Base-by-base conservation (phyloP, 64 coral and sea anemone genomes). In the Montipora capricornis region DNA sequence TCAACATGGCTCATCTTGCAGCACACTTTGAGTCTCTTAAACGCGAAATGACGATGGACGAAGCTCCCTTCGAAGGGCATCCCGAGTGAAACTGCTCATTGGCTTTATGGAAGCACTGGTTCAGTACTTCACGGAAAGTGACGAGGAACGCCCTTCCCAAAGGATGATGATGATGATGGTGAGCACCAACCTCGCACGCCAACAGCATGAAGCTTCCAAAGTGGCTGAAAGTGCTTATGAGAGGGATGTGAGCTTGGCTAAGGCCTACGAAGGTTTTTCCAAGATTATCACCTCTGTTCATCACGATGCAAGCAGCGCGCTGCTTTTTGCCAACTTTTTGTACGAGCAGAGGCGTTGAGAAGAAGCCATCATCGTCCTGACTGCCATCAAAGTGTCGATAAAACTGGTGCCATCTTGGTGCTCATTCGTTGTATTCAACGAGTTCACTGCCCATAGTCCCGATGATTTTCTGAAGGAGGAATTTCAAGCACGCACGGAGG, bases 111-210 rank as follows among this genome's bases (percentile, higher is more conserved):
- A 74, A 74, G 71, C 71, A 74, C 11, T 74, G 71, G n/a, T 74
- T 44, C 29, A 74, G n/a, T 74, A 74, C 71, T 24, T 17, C 71
- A 29, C 71, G 22, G 29, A 74, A 6, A 44, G 0, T 74, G 71
- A 74, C 8, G 71, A 74, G 22, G 20, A 24, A 74, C 1, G 20
- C 24, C 26, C 71, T 8, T 26, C 71, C 12, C 71, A 74, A 6
- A 74, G 71, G 61, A 64, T 64, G 29, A 74, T 74, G 71, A 74
- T 74, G 71, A 74, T 74, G 71, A 74, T 44, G 71, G 71, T 74
- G n/a, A 74, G 6, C 8, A 24, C 5, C 22, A 74, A 37, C 71
- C 29, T 74, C 5, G 71, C 71, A 20, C n/a, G 71, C n/a, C 71
- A 1, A 20, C 71, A 74, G 71, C 71, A 74, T 17, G 68, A 73